Evolutionary conservation across 1,140 invertebrate genomes (phyloP).

Genomic region (Diorhabda sublineata): DNA sequence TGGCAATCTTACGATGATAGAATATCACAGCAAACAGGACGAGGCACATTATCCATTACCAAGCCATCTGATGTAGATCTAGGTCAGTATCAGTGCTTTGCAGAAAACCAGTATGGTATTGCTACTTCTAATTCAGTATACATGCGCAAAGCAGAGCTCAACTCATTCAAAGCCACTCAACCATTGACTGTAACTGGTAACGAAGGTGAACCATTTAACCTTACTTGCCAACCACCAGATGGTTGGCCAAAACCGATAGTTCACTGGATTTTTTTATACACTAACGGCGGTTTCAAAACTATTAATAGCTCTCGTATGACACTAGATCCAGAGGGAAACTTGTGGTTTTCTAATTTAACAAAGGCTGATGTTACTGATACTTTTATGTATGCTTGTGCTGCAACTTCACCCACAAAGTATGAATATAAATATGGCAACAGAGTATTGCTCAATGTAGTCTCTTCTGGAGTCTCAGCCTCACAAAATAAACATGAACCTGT

Average conservation of each 20-base stretch:
- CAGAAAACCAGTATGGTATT: slow-evolving; percentile 89
- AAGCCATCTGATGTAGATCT: slow-evolving; percentile 86
- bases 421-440: slow-evolving; percentile 89
- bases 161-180: slow-evolving; percentile 77
- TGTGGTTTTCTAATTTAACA: slow-evolving; percentile 94
- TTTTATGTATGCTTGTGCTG: slow-evolving; percentile 84
- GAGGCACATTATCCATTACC: slow-evolving; percentile 87
- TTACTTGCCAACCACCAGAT: slow-evolving; percentile 85
- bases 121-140: slow-evolving; percentile 93
- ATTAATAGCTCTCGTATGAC: slow-evolving; percentile 93
- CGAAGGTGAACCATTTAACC: slow-evolving; percentile 82
- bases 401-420: slow-evolving; percentile 79
- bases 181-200: slow-evolving; percentile 61
- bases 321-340: slow-evolving; percentile 86
- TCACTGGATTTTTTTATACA: slow-evolving; percentile 85
- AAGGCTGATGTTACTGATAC: slow-evolving; percentile 74
- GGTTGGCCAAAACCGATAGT: slow-evolving; percentile 92
- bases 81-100: slow-evolving; percentile 97
- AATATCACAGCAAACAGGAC: slow-evolving; percentile 86
- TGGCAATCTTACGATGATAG: slow-evolving; percentile 89
- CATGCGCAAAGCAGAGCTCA: slow-evolving; percentile 89
- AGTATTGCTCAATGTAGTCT: slow-evolving; percentile 71
- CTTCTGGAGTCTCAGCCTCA: slow-evolving; percentile 67
- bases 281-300: slow-evolving; percentile 72
- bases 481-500: slow-evolving; percentile 74